These are phyloP conservation scores for Aphelocoma californica DNA, from an alignment of 2,797 vertebrate genomes.

Conservation along the genomic window DNA sequence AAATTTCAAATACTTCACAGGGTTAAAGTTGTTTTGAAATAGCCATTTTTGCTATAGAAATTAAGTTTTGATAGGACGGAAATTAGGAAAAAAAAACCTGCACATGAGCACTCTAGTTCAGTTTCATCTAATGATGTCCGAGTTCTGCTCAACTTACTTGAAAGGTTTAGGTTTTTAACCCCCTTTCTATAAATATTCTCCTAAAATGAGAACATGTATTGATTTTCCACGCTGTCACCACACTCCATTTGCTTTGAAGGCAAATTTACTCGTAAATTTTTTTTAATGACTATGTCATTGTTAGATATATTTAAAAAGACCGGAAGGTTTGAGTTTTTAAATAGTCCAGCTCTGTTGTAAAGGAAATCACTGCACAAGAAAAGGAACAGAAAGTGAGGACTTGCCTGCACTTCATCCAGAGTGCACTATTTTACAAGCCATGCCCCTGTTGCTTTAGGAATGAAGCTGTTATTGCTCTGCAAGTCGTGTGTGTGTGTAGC, in stretches of 20 bases:
- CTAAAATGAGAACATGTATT: neutral
- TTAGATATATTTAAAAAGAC: constrained; percentile 63
- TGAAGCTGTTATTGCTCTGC: constrained; percentile 24
- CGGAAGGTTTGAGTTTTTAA: constrained; percentile 59
- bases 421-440: neutral
- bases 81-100: neutral
- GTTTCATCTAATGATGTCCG: neutral
- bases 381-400: constrained; percentile 31
- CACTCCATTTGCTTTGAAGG: constrained; percentile 64
- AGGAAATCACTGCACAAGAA: constrained; percentile 48
- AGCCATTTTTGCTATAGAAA: neutral
- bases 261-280: constrained; percentile 62
- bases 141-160: neutral
- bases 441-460: constrained; percentile 41
- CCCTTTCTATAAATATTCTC: neutral
- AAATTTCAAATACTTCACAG: neutral
- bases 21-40: neutral
- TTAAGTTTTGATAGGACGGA: neutral
- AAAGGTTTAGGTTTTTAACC: constrained; percentile 8
- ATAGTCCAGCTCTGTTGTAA: constrained; percentile 48
- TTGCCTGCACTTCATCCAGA: constrained; percentile 34
- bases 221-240: constrained; percentile 18
- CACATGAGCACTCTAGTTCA: neutral
- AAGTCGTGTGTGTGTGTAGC: neutral
- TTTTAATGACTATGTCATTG: constrained; percentile 85